A percentile compares a stretch with the other conserved stretches of the same genome.
Evolutionary conservation across 2,113 vertebrate species (phyloP).

Genomic region (Chlamydotis undulata): DNA sequence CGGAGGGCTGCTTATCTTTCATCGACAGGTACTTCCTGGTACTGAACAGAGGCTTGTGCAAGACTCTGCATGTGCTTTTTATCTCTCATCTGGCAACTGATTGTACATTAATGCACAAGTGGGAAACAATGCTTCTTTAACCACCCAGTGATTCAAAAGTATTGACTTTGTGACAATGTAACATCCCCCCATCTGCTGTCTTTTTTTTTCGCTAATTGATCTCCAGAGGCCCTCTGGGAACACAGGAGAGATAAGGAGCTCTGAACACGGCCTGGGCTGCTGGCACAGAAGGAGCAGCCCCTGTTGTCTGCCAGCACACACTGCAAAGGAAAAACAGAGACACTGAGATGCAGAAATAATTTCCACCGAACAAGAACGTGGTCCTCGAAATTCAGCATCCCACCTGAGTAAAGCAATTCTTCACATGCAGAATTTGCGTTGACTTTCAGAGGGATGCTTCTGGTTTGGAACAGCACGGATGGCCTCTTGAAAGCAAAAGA

Average conservation of each 20-base stretch:
- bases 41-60: neutral
- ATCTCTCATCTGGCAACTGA: neutral
- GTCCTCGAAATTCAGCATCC: neutral
- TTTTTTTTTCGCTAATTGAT: neutral
- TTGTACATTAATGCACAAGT: neutral
- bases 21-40: slow-evolving; percentile 38
- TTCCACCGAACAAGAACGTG: neutral
- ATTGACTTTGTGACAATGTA: neutral
- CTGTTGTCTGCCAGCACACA: neutral
- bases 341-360: accelerated
- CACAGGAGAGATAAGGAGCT: neutral
- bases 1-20: slow-evolving; percentile 26
- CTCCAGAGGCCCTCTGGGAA: neutral
- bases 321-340: neutral
- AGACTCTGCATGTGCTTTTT: neutral
- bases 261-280: accelerated
- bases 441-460: neutral
- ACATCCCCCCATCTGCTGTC: neutral
- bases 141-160: neutral
- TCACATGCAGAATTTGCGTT: neutral
- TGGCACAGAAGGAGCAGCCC: neutral
- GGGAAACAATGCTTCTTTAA: neutral
- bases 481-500: neutral
- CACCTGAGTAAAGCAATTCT: neutral
- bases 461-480: neutral